phyloP scores from a whole-genome alignment of 2,888 invertebrate genomes.

The Tortrix viridana region DNA sequence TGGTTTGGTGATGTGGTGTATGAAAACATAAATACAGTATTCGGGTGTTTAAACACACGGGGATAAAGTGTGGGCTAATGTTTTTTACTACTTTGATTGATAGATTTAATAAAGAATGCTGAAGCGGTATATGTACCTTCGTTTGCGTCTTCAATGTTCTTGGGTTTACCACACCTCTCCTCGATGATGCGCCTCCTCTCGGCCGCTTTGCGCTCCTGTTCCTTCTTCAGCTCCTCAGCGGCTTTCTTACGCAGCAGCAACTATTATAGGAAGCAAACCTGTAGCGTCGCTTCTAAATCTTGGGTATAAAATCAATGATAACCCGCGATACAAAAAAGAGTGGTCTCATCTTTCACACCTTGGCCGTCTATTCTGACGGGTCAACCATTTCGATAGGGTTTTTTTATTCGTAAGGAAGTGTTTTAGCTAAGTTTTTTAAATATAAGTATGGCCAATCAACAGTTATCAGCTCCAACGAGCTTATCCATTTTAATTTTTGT shows the following conservation, averaged over 20 bases:
- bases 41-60: constrained; percentile 18
- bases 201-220: constrained; percentile 99
- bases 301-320: background rate
- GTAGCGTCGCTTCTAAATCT: background rate
- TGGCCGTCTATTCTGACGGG: no score
- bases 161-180: constrained; percentile 96
- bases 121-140: constrained; percentile 88
- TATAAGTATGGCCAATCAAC: no score
- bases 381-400: no score
- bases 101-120: constrained; percentile 12
- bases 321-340: no score
- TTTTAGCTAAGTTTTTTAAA: no score
- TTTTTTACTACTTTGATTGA: constrained; percentile 17
- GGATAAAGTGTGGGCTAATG: constrained; percentile 9
- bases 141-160: constrained; percentile 95
- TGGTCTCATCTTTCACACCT: no score
- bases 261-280: constrained; percentile 75
- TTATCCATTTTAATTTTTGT: no score
- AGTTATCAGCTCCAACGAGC: no score
- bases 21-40: constrained; percentile 40
- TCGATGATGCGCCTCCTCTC: constrained; percentile 99
- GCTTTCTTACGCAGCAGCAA: constrained; percentile 99
- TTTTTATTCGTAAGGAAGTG: no score
- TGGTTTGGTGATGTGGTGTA: constrained; percentile 59
- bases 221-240: constrained; percentile 99